These are phyloP conservation scores for Toxonevra muliebris DNA, from an alignment of 2,888 invertebrate genomes.

Conservation along the genomic window DNA sequence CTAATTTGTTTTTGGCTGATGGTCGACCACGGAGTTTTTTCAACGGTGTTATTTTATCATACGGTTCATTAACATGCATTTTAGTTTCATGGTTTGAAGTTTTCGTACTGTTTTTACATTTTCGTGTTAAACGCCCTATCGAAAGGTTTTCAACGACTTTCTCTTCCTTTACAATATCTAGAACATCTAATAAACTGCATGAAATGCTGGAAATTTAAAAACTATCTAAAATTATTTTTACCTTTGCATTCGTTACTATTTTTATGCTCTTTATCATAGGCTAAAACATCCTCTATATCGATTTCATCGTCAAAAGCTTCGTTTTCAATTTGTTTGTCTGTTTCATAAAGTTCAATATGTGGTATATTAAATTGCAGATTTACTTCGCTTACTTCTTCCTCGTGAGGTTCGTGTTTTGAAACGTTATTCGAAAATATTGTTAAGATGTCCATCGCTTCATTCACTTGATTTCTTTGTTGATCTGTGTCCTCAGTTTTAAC, in stretches of 20 bases:
- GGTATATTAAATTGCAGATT: constrained; percentile 18
- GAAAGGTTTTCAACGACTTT: not conserved
- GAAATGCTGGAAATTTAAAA: not conserved
- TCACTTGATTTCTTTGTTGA: constrained; percentile 15
- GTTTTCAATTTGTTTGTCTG: constrained; percentile 3
- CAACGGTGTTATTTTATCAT: not conserved
- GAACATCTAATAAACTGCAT: constrained; percentile 2
- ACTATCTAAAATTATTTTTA: not conserved
- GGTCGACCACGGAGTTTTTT: constrained; percentile 36
- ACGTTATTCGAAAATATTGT: constrained; percentile 34
- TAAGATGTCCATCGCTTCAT: constrained; percentile 20
- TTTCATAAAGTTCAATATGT: constrained; percentile 15
- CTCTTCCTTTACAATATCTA: constrained; percentile 6
- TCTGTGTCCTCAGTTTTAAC: constrained; percentile 39
- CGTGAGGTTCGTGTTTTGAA: constrained; percentile 32
- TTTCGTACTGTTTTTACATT: constrained; percentile 20
- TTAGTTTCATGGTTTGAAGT: constrained; percentile 20
- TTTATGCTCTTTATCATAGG: constrained; percentile 22
- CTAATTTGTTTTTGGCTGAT: constrained; percentile 14
- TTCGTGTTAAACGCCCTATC: constrained; percentile 3
- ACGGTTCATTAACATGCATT: not conserved
- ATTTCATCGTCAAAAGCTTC: constrained; percentile 30
- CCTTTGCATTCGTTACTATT: constrained; percentile 1
- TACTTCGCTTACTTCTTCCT: constrained; percentile 32
- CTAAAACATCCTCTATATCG: constrained; percentile 38